These are phyloP conservation scores for Nycticryphes semicollaris DNA, from an alignment of 2,113 vertebrate genomes.

Conservation along the genomic window DNA sequence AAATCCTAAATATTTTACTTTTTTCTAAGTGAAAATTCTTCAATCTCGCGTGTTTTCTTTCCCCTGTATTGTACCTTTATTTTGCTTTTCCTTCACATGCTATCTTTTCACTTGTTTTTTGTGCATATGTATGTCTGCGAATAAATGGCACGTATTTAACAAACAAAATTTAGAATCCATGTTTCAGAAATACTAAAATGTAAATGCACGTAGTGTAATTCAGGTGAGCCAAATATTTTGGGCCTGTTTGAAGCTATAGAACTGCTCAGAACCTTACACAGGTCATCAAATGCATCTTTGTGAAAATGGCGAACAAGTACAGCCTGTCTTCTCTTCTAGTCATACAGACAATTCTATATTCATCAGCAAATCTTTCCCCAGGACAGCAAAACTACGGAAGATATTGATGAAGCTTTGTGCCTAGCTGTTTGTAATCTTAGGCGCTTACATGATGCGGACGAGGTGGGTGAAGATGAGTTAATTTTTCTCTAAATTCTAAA, in stretches of 20 bases:
- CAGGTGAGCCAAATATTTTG: not conserved
- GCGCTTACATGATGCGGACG: conserved; percentile 39
- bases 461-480: conserved; percentile 59
- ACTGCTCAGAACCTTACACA: not conserved
- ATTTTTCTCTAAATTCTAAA: not conserved
- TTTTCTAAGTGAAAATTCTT: not conserved
- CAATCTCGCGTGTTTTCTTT: not conserved
- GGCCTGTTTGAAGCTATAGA: not conserved
- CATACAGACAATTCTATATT: not conserved
- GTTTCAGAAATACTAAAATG: not conserved
- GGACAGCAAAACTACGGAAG: conserved; percentile 53
- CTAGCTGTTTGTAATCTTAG: conserved; percentile 61
- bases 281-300: not conserved
- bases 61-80: not conserved
- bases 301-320: not conserved
- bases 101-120: not conserved
- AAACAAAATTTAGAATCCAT: not conserved
- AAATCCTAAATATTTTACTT: not conserved
- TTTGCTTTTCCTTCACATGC: not conserved
- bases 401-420: conserved; percentile 70
- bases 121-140: not conserved
- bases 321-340: not conserved
- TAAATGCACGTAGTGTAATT: not conserved
- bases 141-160: not conserved
- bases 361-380: conserved; percentile 6